A percentile compares a stretch with the other conserved stretches of the same genome.
These are phyloP conservation scores for Drosophila kohkoa DNA, from an alignment of 1,140 invertebrate genomes.

Conservation along the genomic window DNA sequence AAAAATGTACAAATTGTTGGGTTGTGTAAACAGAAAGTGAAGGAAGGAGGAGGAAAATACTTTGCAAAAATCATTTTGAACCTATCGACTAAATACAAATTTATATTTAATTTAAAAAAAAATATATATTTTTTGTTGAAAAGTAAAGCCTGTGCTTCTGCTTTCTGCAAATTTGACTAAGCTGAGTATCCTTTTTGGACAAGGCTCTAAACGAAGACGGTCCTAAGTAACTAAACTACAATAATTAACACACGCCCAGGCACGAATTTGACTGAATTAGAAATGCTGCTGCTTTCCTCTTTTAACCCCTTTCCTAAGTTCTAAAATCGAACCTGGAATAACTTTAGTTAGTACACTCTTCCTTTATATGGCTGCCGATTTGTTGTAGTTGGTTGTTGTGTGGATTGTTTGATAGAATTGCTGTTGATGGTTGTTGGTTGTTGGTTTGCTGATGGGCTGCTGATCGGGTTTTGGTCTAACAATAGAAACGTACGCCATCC, in stretches of 20 bases:
- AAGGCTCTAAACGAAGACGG: constrained; percentile 48
- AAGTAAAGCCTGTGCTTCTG: constrained; percentile 34
- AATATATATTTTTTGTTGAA: constrained; percentile 1
- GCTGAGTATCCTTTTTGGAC: constrained; percentile 67
- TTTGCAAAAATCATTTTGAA: constrained; percentile 13
- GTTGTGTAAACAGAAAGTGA: not conserved
- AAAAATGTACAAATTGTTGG: constrained; percentile 12
- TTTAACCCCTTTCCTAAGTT: not conserved
- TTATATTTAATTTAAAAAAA: constrained; percentile 23
- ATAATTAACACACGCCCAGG: constrained; percentile 53
- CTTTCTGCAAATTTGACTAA: constrained; percentile 62
- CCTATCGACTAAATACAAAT: constrained; percentile 18
- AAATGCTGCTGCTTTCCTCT: constrained; percentile 43
- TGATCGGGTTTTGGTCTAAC: constrained; percentile 66
- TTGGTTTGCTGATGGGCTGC: constrained; percentile 13
- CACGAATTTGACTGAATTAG: constrained; percentile 70
- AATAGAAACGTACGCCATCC: constrained; percentile 85
- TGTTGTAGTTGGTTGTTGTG: constrained; percentile 38
- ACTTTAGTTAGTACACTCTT: constrained; percentile 16
- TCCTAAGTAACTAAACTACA: constrained; percentile 48
- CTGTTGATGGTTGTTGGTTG: constrained; percentile 9
- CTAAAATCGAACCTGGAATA: constrained; percentile 64
- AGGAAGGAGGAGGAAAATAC: not conserved
- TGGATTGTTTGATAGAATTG: constrained; percentile 24
- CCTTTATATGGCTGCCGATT: constrained; percentile 64